Conservation (phyloP, 2,113 vertebrate genomes). For the Phylloscopus whistleri region DNA sequence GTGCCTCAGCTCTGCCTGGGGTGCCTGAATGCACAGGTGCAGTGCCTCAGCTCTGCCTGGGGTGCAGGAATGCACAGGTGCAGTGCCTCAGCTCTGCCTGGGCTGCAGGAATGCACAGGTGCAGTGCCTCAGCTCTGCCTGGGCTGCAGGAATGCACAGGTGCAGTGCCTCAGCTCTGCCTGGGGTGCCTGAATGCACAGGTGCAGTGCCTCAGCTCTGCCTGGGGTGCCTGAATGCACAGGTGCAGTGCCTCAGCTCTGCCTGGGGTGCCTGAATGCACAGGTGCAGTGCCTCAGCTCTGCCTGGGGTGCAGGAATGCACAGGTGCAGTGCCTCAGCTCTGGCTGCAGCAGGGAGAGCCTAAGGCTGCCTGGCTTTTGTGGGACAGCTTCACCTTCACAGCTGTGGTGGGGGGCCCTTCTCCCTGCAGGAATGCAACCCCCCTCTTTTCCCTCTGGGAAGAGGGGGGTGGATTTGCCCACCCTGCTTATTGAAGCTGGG, state of each 20-base stretch:
- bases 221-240: fast-evolving
- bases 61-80: fast-evolving
- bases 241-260: no score
- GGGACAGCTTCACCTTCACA: neutral
- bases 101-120: fast-evolving
- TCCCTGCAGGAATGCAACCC: neutral
- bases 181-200: fast-evolving
- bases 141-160: fast-evolving
- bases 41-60: no score
- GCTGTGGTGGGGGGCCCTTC: neutral
- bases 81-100: no score
- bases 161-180: no score
- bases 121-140: no score
- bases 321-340: no score
- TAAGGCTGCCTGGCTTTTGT: neutral
- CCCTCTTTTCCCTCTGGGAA: neutral
- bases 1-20: neutral
- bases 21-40: fast-evolving
- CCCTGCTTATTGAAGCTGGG: neutral
- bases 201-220: no score
- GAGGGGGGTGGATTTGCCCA: neutral
- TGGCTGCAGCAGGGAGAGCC: neutral
- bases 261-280: fast-evolving
- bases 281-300: no score
- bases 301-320: fast-evolving